Percentiles rank a stretch among this genome's conserved stretches.
These are phyloP conservation scores for Drosophila arawakana DNA, from an alignment of 1,140 invertebrate genomes.

Conservation along the genomic window DNA sequence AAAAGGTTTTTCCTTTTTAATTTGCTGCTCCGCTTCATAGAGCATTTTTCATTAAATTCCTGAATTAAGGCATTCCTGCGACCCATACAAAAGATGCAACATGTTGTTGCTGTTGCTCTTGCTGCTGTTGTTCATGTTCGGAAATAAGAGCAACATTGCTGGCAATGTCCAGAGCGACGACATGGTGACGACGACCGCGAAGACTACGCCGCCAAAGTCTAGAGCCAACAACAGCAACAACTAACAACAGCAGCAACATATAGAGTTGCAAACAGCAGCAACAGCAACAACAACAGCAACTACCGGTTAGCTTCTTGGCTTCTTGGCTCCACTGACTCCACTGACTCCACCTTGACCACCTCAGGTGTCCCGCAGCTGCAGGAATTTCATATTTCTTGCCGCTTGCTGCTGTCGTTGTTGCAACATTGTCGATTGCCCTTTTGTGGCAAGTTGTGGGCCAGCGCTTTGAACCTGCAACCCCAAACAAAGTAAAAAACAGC, in stretches of 20 bases:
- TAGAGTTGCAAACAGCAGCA: constrained; percentile 12
- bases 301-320: constrained; percentile 42
- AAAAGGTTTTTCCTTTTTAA: constrained; percentile 71
- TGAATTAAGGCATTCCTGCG: constrained; percentile 79
- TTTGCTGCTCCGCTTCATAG: constrained; percentile 78
- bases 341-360: constrained; percentile 43
- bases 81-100: constrained; percentile 45
- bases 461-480: constrained; percentile 36
- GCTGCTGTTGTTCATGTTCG: constrained; percentile 68
- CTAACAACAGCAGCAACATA: constrained; percentile 17
- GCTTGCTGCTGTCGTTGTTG: constrained; percentile 26
- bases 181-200: constrained; percentile 65
- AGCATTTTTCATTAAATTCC: constrained; percentile 83
- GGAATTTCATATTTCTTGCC: constrained; percentile 70
- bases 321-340: not conserved
- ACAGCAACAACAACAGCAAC: constrained; percentile 37
- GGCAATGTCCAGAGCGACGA: constrained; percentile 73
- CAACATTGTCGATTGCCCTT: constrained; percentile 54
- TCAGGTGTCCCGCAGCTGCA: constrained; percentile 52
- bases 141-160: constrained; percentile 80
- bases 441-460: constrained; percentile 49
- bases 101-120: constrained; percentile 34
- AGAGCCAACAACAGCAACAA: constrained; percentile 37
- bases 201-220: constrained; percentile 56
- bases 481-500: not conserved